Evolutionary conservation across 2,888 invertebrate species (phyloP).

Genomic region (Tenthredo scrophulariae): DNA sequence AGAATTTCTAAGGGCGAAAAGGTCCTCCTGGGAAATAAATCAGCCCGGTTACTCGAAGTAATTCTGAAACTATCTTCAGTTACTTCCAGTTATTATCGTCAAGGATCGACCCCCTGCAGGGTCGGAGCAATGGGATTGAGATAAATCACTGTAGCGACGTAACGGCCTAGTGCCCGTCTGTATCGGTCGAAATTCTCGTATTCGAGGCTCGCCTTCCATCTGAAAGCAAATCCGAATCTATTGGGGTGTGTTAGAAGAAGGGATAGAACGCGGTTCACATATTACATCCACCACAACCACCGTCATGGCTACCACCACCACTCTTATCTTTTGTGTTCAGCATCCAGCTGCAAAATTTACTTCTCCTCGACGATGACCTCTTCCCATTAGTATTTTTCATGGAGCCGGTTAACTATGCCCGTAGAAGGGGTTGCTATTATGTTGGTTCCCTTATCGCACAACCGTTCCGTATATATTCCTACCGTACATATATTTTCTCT

Average conservation of each 20-base stretch:
- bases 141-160: slow-evolving; percentile 36
- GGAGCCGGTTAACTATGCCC: slow-evolving; percentile 68
- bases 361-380: slow-evolving; percentile 68
- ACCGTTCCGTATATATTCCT: slow-evolving; percentile 66
- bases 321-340: slow-evolving; percentile 71
- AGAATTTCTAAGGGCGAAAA: not conserved
- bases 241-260: slow-evolving; percentile 39
- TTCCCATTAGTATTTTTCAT: slow-evolving; percentile 75
- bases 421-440: slow-evolving; percentile 68
- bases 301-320: slow-evolving; percentile 49
- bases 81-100: slow-evolving; percentile 38
- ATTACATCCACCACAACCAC: slow-evolving; percentile 61
- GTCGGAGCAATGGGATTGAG: slow-evolving; percentile 32
- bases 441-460: slow-evolving; percentile 70
- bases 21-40: slow-evolving; percentile 5
- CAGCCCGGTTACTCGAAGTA: slow-evolving; percentile 10
- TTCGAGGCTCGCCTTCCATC: slow-evolving; percentile 44
- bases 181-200: slow-evolving; percentile 52
- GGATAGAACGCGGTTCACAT: slow-evolving; percentile 60
- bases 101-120: slow-evolving; percentile 21
- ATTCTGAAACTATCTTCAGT: slow-evolving; percentile 38
- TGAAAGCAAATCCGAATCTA: slow-evolving; percentile 50
- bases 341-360: slow-evolving; percentile 73
- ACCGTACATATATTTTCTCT: slow-evolving; percentile 3
- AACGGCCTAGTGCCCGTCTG: slow-evolving; percentile 38